Evolutionary conservation across 2,888 invertebrate genomes (phyloP).

Genomic region (Eupithecia tripunctaria): DNA sequence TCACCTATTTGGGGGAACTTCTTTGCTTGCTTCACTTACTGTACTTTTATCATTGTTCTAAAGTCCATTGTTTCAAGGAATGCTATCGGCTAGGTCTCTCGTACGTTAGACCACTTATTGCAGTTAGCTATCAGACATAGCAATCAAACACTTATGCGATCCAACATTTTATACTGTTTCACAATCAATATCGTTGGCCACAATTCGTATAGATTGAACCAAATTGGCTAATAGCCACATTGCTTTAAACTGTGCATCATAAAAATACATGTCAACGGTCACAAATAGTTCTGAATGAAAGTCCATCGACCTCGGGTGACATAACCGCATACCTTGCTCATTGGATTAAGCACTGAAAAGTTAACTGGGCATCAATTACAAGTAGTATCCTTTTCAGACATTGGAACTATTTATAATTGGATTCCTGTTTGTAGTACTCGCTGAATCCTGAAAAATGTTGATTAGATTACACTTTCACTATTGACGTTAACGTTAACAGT

Average conservation of each 20-base stretch:
- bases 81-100: constrained; percentile 22
- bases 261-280: constrained; percentile 52
- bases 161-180: constrained; percentile 40
- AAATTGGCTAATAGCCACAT: constrained; percentile 56
- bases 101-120: constrained; percentile 22
- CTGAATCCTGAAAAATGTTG: constrained; percentile 43
- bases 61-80: constrained; percentile 41
- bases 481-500: neutral
- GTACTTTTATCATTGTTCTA: neutral
- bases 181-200: constrained; percentile 45
- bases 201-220: constrained; percentile 52
- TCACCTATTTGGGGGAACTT: constrained; percentile 6
- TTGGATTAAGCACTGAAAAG: constrained; percentile 65
- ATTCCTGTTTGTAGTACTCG: constrained; percentile 36
- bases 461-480: constrained; percentile 14
- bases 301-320: constrained; percentile 66
- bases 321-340: constrained; percentile 55
- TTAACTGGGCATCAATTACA: constrained; percentile 66
- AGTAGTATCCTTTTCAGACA: constrained; percentile 34
- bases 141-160: constrained; percentile 39
- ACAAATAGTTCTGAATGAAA: constrained; percentile 55
- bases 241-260: constrained; percentile 50
- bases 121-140: constrained; percentile 31
- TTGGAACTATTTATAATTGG: constrained; percentile 36
- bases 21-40: neutral